Evolutionary conservation across 1,140 invertebrate species (phyloP), one percentile per base, ranked within the genome.

Genomic region (Trialeurodes vaporariorum): DNA sequence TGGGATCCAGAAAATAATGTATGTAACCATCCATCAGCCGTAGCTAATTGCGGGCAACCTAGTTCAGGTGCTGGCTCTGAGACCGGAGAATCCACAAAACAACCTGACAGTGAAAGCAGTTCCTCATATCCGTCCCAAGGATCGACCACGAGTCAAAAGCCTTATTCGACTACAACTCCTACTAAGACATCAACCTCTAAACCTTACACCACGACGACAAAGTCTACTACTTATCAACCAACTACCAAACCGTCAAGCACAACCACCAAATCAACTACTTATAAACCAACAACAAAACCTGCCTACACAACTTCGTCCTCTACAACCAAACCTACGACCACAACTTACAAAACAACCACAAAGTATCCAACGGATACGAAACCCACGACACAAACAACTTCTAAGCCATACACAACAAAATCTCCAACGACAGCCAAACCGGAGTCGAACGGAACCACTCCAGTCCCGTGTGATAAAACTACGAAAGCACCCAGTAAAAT

Each of bases 11-110:
- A 74, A 61, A 74, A 73, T 69, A 78, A 75, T 74, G 78, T 76
- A 71, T 84, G 77, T 76, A 83, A 79, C 73, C 79, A 80, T 73
- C 75, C 76, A 65, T 77, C 75, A 73, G 75, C 77, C 65, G 77
- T 80, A 63, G 72, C 69, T 66, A 68, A 49, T 17, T 49, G 34
- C 34, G 34, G 34, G 34, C 34, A 49, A 49, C 5, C 17, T 5
- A n/a, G n/a, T n/a, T n/a, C n/a, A n/a, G n/a, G n/a, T n/a, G n/a
- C n/a, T n/a, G n/a, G n/a, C n/a, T n/a, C n/a, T n/a, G n/a, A n/a
- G n/a, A 5, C 34, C 17, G 34, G 5, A 5, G 34, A 49, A 17
- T 9, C 34, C 5, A 49, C 5, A 5, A 5, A 5, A 49, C 34
- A 49, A 17, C 34, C 34, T 49, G 34, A 49, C 5, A 49, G 5